Percentiles rank a stretch among this genome's conserved stretches.
Conservation (phyloP, 2,797 vertebrate genomes). For the Prionace glauca region DNA sequence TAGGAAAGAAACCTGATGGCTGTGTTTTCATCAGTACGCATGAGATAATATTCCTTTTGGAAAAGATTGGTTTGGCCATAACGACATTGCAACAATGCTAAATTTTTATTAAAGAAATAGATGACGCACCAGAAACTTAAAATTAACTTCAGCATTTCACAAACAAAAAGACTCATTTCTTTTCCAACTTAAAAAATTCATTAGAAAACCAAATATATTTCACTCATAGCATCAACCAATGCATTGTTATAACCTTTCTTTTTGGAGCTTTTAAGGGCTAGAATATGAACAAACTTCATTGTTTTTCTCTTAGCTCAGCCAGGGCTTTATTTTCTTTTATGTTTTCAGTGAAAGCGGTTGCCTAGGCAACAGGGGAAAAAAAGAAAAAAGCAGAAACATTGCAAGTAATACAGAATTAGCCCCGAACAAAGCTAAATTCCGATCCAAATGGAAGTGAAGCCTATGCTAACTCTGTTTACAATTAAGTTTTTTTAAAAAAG, state of each 20-base stretch:
- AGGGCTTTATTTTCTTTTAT: slow-evolving; percentile 62
- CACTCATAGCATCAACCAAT: background rate
- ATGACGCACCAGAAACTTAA: background rate
- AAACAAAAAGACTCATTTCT: background rate
- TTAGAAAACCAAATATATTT: background rate
- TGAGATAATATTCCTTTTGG: background rate
- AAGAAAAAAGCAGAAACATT: slow-evolving; percentile 55
- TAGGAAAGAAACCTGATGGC: background rate
- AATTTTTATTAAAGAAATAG: slow-evolving; percentile 29
- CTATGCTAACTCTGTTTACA: slow-evolving; percentile 63
- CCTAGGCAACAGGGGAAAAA: slow-evolving; percentile 55
- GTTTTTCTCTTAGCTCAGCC: slow-evolving; percentile 57
- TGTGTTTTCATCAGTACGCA: background rate
- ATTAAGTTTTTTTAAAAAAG: slow-evolving; percentile 46
- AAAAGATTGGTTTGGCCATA: slow-evolving; percentile 39
- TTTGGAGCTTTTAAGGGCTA: slow-evolving; percentile 47
- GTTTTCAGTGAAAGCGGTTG: slow-evolving; percentile 61
- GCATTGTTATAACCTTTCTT: slow-evolving; percentile 21
- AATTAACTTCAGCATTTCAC: slow-evolving; percentile 1
- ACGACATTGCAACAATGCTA: slow-evolving; percentile 45
- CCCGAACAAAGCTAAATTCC: slow-evolving; percentile 46
- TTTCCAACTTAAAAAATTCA: background rate
- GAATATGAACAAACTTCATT: slow-evolving; percentile 65
- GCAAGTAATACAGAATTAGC: slow-evolving; percentile 42
- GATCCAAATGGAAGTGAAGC: slow-evolving; percentile 58